A percentile compares a stretch with the other conserved stretches of the same genome.
phyloP scores from a whole-genome alignment of 2,888 invertebrate genomes.

The Elmis aenea region DNA sequence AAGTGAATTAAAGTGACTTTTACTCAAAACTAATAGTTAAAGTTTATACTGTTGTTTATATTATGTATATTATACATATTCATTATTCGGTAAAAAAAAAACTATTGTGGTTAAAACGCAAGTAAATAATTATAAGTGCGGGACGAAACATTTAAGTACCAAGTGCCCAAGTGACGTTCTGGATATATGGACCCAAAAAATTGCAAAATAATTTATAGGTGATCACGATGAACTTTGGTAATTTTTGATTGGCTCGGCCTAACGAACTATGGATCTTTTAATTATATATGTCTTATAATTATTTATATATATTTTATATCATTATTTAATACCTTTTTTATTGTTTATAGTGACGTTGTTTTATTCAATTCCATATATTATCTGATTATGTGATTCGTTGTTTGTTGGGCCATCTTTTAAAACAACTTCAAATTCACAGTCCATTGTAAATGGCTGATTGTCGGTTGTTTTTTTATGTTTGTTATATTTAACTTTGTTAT shows the following conservation, averaged over 20 bases:
- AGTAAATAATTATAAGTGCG: slow-evolving; percentile 28
- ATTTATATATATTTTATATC: slow-evolving; percentile 41
- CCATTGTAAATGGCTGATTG: background rate
- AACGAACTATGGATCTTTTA: slow-evolving; percentile 29
- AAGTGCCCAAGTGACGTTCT: slow-evolving; percentile 31
- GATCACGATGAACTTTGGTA: slow-evolving; percentile 5
- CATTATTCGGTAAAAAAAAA: slow-evolving; percentile 34
- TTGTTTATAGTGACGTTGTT: slow-evolving; percentile 39
- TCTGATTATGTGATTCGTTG: slow-evolving; percentile 25
- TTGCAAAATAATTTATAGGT: slow-evolving; percentile 27
- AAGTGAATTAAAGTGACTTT: slow-evolving; percentile 32
- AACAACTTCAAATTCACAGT: background rate
- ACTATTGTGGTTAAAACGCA: slow-evolving; percentile 30
- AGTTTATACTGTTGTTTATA: slow-evolving; percentile 47
- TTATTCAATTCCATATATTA: slow-evolving; percentile 27
- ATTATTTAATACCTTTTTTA: slow-evolving; percentile 38
- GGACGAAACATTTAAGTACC: slow-evolving; percentile 25
- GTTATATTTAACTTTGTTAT: slow-evolving; percentile 39
- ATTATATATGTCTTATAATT: slow-evolving; percentile 36
- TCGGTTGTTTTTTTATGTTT: slow-evolving; percentile 31
- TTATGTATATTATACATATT: slow-evolving; percentile 42
- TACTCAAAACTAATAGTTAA: slow-evolving; percentile 38
- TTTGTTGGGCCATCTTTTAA: slow-evolving; percentile 34
- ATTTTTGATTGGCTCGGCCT: slow-evolving; percentile 16
- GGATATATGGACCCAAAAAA: slow-evolving; percentile 33